Base-by-base conservation (phyloP, 2,797 vertebrate genomes). In the Aldrovandia affinis region DNA sequence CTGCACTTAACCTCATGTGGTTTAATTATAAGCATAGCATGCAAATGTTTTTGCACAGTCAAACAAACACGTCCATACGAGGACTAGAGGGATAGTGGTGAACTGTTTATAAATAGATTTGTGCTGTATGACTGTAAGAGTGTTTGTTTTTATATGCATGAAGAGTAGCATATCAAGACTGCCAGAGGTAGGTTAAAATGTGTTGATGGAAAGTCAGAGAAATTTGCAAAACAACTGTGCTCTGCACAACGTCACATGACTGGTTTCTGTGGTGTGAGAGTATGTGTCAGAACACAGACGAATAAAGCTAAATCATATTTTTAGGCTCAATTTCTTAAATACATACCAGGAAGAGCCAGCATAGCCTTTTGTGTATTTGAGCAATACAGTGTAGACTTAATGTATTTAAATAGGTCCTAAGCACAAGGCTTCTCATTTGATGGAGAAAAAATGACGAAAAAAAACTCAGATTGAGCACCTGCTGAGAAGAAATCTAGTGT, bases 1-100 rank as follows among this genome's bases (percentile, higher is more conserved):
- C 87, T 83, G 25, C 65, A 8, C 28, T 65, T 87, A 87, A 86
- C 81, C 88, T 84, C 88, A 10, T 86, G 90, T 89, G 89, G 87
- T 82, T 90, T 87, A 85, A 86, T 89, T 90, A 90, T 81, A 86
- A 77, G 68, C 83, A 86, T 75, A 61, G 44, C 83, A 90, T 91
- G 89, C 84, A 89, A 91, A 91, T 89, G 78, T 83, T 75, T 28
- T 52, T 55, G 47, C 59, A 39, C 39, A 59, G 25, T 73, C 77
- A 80, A 80, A 39, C 22, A 54, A 78, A 78, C 30, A 57, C 79
- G 79, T 44, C 55, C 42, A 39, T 54, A 65, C 68, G 22, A 47
- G 44, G 33, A 79, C 25, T 82, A 30, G 59, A 55, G 39, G 79
- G 36, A 83, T 59, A 82, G 15, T 54, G 28, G 42, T 59, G 78